A percentile compares a stretch with the other conserved stretches of the same genome.
phyloP scores from a whole-genome alignment of 2,888 invertebrate species.

The Pherbina coryleti region DNA sequence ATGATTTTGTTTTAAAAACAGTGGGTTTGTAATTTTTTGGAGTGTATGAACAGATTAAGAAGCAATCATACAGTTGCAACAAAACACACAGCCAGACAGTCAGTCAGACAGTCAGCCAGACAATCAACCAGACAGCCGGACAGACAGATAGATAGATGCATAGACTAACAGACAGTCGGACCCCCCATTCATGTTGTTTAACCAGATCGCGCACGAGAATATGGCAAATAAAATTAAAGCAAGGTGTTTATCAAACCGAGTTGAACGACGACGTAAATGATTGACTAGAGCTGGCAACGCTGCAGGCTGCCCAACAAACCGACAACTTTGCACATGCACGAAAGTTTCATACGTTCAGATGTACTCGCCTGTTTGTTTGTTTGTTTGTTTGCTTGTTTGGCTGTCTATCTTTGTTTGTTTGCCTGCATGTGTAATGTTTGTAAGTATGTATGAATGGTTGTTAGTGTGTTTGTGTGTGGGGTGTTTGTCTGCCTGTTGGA shows the following conservation, averaged over 20 bases:
- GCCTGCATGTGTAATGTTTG: background rate
- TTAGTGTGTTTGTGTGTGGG: background rate
- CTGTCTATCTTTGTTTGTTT: background rate
- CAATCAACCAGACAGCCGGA: background rate
- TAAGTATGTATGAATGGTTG: background rate
- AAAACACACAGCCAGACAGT: too few species aligned
- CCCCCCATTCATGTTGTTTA: background rate
- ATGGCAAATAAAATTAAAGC: too few species aligned
- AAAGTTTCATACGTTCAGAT: background rate
- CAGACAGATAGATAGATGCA: background rate
- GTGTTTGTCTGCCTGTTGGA: background rate
- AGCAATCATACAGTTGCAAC: too few species aligned
- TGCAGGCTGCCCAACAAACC: constrained; percentile 7
- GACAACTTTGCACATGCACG: background rate
- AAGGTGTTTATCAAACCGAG: too few species aligned
- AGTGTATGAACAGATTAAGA: too few species aligned
- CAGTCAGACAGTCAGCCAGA: background rate
- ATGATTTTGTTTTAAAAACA: too few species aligned
- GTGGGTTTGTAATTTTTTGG: too few species aligned
- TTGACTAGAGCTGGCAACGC: background rate
- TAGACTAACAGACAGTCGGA: background rate
- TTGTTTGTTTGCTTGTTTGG: background rate
- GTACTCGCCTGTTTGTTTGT: background rate
- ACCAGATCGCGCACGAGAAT: too few species aligned
- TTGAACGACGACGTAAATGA: background rate